phyloP scores from a whole-genome alignment of 2,113 vertebrate species.

The Lagenorhynchus albirostris region DNA sequence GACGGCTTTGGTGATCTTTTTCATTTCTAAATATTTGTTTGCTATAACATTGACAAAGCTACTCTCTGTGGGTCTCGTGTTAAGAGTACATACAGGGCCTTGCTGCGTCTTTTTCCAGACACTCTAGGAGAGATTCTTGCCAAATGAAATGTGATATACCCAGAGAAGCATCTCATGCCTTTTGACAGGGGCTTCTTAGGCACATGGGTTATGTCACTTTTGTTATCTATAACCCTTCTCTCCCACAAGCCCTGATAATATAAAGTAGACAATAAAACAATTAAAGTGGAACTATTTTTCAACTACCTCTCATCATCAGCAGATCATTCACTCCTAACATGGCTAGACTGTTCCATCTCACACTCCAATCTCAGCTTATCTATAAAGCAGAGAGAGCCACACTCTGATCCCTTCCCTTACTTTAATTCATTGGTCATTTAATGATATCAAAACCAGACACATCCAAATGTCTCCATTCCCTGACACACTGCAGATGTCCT shows the following conservation, averaged over 20 bases:
- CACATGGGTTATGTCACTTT: conserved; percentile 63
- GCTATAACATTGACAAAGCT: neutral
- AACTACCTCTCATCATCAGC: conserved; percentile 56
- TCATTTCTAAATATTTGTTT: neutral
- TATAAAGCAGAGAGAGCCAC: neutral
- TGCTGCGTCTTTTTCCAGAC: conserved; percentile 36
- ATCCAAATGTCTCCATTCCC: conserved; percentile 27
- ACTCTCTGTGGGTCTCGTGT: neutral
- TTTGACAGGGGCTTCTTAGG: conserved; percentile 56
- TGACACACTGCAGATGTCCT: conserved; percentile 23
- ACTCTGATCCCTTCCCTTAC: neutral
- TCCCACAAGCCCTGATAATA: conserved; percentile 56
- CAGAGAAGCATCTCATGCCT: conserved; percentile 12
- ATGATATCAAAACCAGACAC: conserved; percentile 48
- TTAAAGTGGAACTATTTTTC: conserved; percentile 67
- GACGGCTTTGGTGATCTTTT: neutral
- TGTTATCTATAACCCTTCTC: conserved; percentile 54
- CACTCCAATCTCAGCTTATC: conserved; percentile 57
- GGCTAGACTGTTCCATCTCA: neutral
- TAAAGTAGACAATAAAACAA: conserved; percentile 68
- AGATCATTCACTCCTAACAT: conserved; percentile 1
- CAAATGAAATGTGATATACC: conserved; percentile 40
- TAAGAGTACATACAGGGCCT: neutral
- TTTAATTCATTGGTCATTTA: conserved; percentile 49
- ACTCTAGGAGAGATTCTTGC: neutral